Evolutionary conservation across 2,888 invertebrate genomes (phyloP), one percentile per base, ranked within the genome.

Genomic region (Linhomoeus sp.): DNA sequence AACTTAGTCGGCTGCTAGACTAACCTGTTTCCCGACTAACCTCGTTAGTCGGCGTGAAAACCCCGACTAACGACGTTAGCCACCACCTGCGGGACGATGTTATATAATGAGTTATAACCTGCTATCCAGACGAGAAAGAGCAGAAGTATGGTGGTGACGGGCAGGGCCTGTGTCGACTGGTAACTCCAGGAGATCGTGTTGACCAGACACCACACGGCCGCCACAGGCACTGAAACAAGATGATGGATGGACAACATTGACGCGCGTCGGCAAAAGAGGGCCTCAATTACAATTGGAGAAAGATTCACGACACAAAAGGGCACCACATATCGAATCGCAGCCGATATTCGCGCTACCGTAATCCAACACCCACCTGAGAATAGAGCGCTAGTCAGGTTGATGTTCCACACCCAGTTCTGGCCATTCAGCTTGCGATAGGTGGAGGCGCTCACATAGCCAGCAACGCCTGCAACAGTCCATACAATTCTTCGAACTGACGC

Each of bases 131-230:
- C 61, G 36, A 62, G 58, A 49, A 68, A 62, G 17, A 72, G 61
- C 26, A 72, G 56, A 24, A 70, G 51, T 35, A 72, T 64, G 17
- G 72, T 72, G 19, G 67, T 65, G 57, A 67, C 65, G 7, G 72
- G 72, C 39, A 72, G 58, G 14, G 72, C 72, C 57, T 72, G 70
- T 12, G 72, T 72, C 7, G 70, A 70, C 39, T 67, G 65, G 51
- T 72, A 70, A 0, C 61, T 66, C 71, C 71, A 72, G 22, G 70
- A 70, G 17, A 71, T 64, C 7, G 68, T 62, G 56, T 72, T 72
- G 46, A 69, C 65, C 22, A 71, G 51, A 24, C 66, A 64, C 72
- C 72, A 72, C 15, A 70, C 66, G 35, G 70, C 45, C 56, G 70
- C 69, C 55, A 71, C 68, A 17, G 72, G 72, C 39, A 65, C 68